These are phyloP conservation scores for Jacana jacana DNA, from an alignment of 2,113 vertebrate species.

Conservation along the genomic window DNA sequence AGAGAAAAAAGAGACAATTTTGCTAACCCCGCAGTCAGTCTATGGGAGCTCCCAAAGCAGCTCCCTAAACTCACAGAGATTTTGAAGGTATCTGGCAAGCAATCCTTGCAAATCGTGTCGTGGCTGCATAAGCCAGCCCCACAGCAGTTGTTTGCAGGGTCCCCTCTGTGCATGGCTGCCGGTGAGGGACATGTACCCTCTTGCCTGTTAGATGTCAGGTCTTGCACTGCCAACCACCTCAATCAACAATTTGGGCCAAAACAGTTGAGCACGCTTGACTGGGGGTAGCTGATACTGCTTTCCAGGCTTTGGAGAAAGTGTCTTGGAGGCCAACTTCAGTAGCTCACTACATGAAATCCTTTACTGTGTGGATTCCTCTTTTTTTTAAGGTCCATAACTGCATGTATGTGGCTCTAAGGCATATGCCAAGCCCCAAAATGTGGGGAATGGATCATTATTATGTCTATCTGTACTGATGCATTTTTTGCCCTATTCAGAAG, in stretches of 20 bases:
- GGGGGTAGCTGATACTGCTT: background rate
- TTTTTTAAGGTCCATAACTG: background rate
- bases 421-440: fast-evolving
- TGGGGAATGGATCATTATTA: background rate
- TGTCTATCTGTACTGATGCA: background rate
- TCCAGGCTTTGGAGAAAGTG: background rate
- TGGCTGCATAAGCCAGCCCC: background rate
- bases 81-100: background rate
- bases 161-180: background rate
- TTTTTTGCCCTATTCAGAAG: background rate
- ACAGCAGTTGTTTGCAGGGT: background rate
- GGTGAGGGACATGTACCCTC: background rate
- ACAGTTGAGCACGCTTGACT: background rate
- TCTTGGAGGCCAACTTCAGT: background rate
- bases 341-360: background rate
- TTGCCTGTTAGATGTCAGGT: background rate
- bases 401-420: background rate
- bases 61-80: background rate
- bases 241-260: background rate
- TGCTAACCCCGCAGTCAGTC: background rate
- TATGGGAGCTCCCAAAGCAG: background rate
- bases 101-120: background rate
- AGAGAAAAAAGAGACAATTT: background rate
- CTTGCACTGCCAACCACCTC: background rate
- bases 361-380: background rate